A percentile compares a stretch with the other conserved stretches of the same genome.
Conservation (phyloP, 2,888 invertebrate genomes). For the Leptinotarsa peninsularis region DNA sequence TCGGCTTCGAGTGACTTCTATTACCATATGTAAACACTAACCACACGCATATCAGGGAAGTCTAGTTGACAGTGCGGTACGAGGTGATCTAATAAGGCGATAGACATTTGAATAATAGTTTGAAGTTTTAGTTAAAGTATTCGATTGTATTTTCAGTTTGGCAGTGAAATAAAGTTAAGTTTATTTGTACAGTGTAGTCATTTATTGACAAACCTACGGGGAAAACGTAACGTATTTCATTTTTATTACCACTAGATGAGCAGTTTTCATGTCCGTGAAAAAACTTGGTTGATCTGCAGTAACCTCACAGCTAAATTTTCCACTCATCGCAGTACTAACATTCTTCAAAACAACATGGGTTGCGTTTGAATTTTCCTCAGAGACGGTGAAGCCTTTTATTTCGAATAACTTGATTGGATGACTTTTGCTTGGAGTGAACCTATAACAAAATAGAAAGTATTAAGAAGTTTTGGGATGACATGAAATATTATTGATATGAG, state of each 20-base stretch:
- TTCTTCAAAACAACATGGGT: slow-evolving; percentile 61
- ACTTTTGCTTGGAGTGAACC: slow-evolving; percentile 72
- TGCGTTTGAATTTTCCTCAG: slow-evolving; percentile 68
- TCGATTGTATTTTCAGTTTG: no score
- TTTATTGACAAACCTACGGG: no score
- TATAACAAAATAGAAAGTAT: slow-evolving; percentile 28
- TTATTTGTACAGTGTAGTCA: no score
- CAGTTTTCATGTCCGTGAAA: slow-evolving; percentile 60
- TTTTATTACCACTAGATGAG: slow-evolving; percentile 70
- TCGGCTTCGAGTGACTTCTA: no score
- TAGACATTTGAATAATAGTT: no score
- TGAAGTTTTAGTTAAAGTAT: no score
- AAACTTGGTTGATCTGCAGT: slow-evolving; percentile 65
- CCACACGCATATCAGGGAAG: no score
- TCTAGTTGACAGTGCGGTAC: no score
- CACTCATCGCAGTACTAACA: slow-evolving; percentile 60
- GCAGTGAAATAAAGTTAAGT: no score
- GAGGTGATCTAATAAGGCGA: no score
- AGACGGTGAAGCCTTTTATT: slow-evolving; percentile 72
- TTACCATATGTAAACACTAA: no score
- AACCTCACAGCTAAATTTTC: slow-evolving; percentile 63
- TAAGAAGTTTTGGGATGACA: not conserved
- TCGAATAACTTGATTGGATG: slow-evolving; percentile 75
- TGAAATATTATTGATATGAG: no score
- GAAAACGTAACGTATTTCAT: not conserved